Conservation (phyloP, 1,140 invertebrate genomes). For the Branchinecta lindahli region DNA sequence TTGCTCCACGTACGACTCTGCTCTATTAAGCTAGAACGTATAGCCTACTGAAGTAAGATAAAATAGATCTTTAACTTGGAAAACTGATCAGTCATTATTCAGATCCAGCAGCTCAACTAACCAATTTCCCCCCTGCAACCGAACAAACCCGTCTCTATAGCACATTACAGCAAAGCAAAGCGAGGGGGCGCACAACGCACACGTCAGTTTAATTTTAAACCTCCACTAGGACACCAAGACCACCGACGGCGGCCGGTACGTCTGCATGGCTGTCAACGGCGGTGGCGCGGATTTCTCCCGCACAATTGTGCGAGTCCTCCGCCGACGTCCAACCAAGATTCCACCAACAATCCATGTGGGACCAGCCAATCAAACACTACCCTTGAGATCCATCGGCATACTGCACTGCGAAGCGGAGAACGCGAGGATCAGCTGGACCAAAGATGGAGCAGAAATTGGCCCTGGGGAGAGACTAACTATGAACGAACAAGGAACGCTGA, state of each 20-base stretch:
- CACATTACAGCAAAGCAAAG: no score
- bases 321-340: conserved; percentile 26
- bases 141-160: no score
- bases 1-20: no score
- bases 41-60: no score
- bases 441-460: conserved; percentile 44
- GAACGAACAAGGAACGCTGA: conserved; percentile 49
- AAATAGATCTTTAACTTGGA: no score
- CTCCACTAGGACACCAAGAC: conserved; percentile 29
- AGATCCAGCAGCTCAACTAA: no score
- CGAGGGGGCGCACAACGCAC: no score
- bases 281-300: conserved; percentile 58
- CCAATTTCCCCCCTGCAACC: no score
- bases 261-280: conserved; percentile 65
- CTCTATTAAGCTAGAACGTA: no score
- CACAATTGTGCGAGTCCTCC: conserved; percentile 48
- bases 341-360: conserved; percentile 82
- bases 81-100: no score
- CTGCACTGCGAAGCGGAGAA: conserved; percentile 59
- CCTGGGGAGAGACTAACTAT: conserved; percentile 36
- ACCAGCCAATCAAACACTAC: conserved; percentile 75
- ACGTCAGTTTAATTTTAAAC: no score
- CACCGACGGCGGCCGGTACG: conserved; percentile 36
- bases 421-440: conserved; percentile 62
- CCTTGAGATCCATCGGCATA: conserved; percentile 55